phyloP scores from a whole-genome alignment of 2,888 invertebrate species.

The Arctia plantaginis region DNA sequence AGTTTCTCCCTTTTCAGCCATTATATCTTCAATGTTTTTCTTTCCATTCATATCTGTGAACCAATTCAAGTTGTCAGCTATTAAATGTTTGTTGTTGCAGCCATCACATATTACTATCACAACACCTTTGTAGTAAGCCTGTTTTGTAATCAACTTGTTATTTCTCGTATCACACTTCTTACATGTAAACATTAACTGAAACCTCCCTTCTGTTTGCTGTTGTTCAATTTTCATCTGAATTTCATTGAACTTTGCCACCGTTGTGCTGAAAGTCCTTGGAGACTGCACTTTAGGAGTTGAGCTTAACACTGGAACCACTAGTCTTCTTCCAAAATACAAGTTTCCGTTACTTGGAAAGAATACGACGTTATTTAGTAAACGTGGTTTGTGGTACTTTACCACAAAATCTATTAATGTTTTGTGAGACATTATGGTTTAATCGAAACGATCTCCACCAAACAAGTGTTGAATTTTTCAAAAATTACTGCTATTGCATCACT shows the following conservation, averaged over 20 bases:
- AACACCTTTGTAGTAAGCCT: slow-evolving; percentile 95
- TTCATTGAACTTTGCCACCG: slow-evolving; percentile 61
- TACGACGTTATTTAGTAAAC: slow-evolving; percentile 77
- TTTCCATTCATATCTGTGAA: slow-evolving; percentile 92
- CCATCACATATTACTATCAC: slow-evolving; percentile 96
- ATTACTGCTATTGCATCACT: slow-evolving; percentile 50
- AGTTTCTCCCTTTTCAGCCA: slow-evolving; percentile 94
- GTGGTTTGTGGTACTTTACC: slow-evolving; percentile 79
- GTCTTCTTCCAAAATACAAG: slow-evolving; percentile 76
- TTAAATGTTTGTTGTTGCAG: slow-evolving; percentile 96
- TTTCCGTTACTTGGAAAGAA: slow-evolving; percentile 82
- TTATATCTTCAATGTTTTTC: slow-evolving; percentile 95
- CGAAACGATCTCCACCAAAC: background rate
- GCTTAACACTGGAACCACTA: slow-evolving; percentile 63
- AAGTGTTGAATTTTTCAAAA: background rate
- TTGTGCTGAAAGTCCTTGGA: slow-evolving; percentile 71
- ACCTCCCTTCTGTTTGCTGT: slow-evolving; percentile 81
- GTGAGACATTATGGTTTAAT: slow-evolving; percentile 65
- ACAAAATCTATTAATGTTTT: slow-evolving; percentile 81
- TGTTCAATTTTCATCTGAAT: slow-evolving; percentile 58
- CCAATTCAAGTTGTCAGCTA: slow-evolving; percentile 98
- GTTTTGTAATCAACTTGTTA: slow-evolving; percentile 93
- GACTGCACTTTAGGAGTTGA: slow-evolving; percentile 71
- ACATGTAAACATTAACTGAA: slow-evolving; percentile 94
- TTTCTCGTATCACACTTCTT: slow-evolving; percentile 94